Base-by-base conservation (phyloP, 1,140 invertebrate genomes). In the Steinernema feltiae region DNA sequence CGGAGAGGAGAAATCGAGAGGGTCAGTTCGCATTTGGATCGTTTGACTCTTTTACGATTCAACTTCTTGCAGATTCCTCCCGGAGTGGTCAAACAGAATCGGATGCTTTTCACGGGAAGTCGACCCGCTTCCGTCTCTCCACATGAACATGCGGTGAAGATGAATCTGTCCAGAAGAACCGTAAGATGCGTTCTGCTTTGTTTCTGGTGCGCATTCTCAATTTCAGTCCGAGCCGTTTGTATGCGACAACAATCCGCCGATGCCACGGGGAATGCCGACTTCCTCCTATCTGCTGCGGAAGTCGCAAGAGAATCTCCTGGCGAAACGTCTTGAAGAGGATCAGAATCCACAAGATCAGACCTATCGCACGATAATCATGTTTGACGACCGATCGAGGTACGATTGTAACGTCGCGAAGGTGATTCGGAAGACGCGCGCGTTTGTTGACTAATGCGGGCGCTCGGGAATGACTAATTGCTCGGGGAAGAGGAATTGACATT, bases 371-470 rank as follows among this genome's bases (percentile, higher is more conserved):
- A 63, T 63, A 7, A 63, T 63, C 53, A 63, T 63, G 53, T 63
- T 63, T 27, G 24, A 63, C 53, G 53, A 63, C 24, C 53, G 53
- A 15, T n/a, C 53, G 15, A 63, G 53, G 53, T 63, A 27, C 35
- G 53, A 3, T 63, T 63, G 53, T 63, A 27, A 63, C 53, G 15
- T 63, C 24, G 24, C 53, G 24, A 63, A 63, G 24, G 53, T 18
- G 35, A 41, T 41, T 41, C 35, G 53, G 53, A 27, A 63, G 53
- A 27, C 35, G 35, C 7, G 35, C 35, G 24, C 53, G 7, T 7
- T 7, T 63, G 53, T 63, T 63, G 53, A 63, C 53, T 63, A 63
- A 63, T 63, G 24, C 53, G 53, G 53, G 24, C 53, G 53, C n/a
- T n/a, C n/a, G 53, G 24, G 35, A 18, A 41, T 63, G 53, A 63